Evolutionary conservation across 2,888 invertebrate species (phyloP).

Genomic region (Synanthedon tipuliformis): DNA sequence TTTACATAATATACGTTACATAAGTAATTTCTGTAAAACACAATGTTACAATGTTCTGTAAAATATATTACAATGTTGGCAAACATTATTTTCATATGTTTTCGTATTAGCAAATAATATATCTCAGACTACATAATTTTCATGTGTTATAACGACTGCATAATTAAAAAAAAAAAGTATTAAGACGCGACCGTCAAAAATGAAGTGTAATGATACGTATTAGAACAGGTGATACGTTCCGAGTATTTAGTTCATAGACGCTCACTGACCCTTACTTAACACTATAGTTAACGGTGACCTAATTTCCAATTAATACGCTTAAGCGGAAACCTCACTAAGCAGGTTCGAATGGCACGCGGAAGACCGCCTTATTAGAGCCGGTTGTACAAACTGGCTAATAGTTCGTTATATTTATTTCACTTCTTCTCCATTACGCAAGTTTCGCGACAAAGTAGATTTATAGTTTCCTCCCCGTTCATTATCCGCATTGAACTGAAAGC

Average conservation of each 20-base stretch:
- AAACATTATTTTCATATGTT: too few species aligned
- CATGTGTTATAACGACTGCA: too few species aligned
- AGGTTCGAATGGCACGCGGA: slow-evolving; percentile 57
- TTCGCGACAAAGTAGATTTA: slow-evolving; percentile 64
- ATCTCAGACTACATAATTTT: too few species aligned
- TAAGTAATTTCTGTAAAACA: too few species aligned
- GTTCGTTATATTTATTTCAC: slow-evolving; percentile 46
- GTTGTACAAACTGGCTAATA: slow-evolving; percentile 37
- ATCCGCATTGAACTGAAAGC: slow-evolving; percentile 51
- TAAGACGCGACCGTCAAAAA: too few species aligned
- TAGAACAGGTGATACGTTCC: too few species aligned
- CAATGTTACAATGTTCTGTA: too few species aligned
- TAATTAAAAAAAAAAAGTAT: too few species aligned
- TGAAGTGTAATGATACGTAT: too few species aligned
- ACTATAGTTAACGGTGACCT: slow-evolving; percentile 60
- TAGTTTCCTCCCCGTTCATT: slow-evolving; percentile 69
- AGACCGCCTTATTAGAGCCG: slow-evolving; percentile 27
- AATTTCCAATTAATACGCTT: slow-evolving; percentile 69
- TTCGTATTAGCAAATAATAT: too few species aligned
- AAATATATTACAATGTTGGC: too few species aligned
- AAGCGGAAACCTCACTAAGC: slow-evolving; percentile 68
- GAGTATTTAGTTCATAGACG: slow-evolving; percentile 10
- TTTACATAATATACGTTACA: too few species aligned
- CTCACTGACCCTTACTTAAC: slow-evolving; percentile 57
- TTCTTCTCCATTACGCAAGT: slow-evolving; percentile 57